Percentiles rank a stretch among this genome's conserved stretches.
phyloP scores from a whole-genome alignment of 1,140 invertebrate species.

The Magallana angulata region DNA sequence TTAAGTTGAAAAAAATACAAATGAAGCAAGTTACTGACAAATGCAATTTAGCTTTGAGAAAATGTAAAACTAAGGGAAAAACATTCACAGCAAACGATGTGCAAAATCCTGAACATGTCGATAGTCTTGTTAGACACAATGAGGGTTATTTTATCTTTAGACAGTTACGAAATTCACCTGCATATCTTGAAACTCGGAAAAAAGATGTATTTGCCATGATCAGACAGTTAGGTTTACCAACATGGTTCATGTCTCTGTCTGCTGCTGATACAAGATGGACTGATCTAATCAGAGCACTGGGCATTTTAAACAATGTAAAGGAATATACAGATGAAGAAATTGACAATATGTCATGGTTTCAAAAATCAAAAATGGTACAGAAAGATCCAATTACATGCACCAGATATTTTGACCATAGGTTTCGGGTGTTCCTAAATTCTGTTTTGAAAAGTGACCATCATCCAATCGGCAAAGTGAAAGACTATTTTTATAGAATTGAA shows the following conservation, averaged over 20 bases:
- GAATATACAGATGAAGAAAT: constrained; percentile 24
- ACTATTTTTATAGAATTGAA: constrained; percentile 40
- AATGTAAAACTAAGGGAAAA: constrained; percentile 41
- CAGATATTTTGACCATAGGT: not conserved
- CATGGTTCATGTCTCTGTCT: constrained; percentile 52
- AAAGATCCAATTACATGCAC: constrained; percentile 45
- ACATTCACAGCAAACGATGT: constrained; percentile 41
- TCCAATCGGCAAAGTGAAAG: not conserved
- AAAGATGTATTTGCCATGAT: constrained; percentile 66
- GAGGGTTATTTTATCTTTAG: constrained; percentile 58
- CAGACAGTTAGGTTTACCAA: constrained; percentile 59
- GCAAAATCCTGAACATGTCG: constrained; percentile 4
- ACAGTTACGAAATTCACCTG: constrained; percentile 53
- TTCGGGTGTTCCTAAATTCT: not conserved
- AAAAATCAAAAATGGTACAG: constrained; percentile 38
- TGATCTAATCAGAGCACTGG: constrained; percentile 40
- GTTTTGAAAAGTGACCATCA: constrained; percentile 29
- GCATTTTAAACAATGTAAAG: not conserved
- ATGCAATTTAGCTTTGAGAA: constrained; percentile 44
- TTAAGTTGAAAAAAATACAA: constrained; percentile 48
- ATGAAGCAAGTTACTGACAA: constrained; percentile 43
- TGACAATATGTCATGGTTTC: constrained; percentile 12
- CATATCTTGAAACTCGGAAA: constrained; percentile 55
- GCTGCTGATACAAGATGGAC: constrained; percentile 59
- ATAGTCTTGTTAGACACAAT: constrained; percentile 48